A percentile compares a stretch with the other conserved stretches of the same genome.
These are phyloP conservation scores for Cygnus olor DNA, from an alignment of 2,797 vertebrate species.

Conservation along the genomic window DNA sequence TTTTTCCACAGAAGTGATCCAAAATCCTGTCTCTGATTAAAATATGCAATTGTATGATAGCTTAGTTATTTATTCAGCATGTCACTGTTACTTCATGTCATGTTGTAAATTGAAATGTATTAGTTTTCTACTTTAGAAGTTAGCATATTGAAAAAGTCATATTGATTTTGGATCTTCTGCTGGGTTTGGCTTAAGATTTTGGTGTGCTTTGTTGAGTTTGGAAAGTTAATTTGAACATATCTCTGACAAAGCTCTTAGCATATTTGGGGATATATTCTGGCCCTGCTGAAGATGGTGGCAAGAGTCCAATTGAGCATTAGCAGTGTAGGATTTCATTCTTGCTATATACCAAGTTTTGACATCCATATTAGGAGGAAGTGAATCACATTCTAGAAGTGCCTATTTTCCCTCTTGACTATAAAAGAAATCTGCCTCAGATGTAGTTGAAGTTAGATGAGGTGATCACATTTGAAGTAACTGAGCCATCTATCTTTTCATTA, in stretches of 20 bases:
- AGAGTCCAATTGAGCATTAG: conserved; percentile 7
- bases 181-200: conserved; percentile 28
- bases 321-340: conserved; percentile 15
- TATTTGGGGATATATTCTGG: conserved; percentile 39
- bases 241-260: conserved; percentile 18
- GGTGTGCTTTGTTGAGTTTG: conserved; percentile 26
- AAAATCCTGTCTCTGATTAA: conserved; percentile 67
- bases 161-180: conserved; percentile 51
- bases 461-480: neutral
- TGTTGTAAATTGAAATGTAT: conserved; percentile 50
- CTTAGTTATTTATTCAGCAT: conserved; percentile 49
- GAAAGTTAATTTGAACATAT: conserved; percentile 30
- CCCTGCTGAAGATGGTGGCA: neutral
- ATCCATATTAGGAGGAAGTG: conserved; percentile 27
- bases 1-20: conserved; percentile 52
- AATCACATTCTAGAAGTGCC: conserved; percentile 8
- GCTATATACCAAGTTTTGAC: conserved; percentile 4
- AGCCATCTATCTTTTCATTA: neutral
- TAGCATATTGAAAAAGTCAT: conserved; percentile 56
- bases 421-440: conserved; percentile 17
- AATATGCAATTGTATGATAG: conserved; percentile 37
- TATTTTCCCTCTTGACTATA: neutral
- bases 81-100: conserved; percentile 49
- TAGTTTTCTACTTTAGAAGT: conserved; percentile 47
- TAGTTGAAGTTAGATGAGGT: conserved; percentile 13